These are phyloP conservation scores for Erythrocercus mccallii DNA, from an alignment of 2,113 vertebrate genomes.

Conservation along the genomic window DNA sequence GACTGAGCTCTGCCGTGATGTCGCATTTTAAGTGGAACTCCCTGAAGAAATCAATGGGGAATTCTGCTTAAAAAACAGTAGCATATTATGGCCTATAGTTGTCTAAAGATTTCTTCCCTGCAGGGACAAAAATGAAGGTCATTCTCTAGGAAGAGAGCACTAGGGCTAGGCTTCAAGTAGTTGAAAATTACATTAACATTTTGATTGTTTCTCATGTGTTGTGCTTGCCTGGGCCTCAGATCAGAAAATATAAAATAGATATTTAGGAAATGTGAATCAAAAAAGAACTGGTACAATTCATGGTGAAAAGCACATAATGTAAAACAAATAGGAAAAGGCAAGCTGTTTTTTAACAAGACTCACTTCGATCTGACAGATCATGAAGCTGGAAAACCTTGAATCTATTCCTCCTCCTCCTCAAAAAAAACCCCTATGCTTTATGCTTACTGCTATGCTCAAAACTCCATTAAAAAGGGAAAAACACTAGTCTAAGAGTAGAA, in stretches of 20 bases:
- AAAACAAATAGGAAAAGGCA: not conserved
- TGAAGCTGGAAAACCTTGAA: not conserved
- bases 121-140: conserved; percentile 46
- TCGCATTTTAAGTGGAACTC: conserved; percentile 35
- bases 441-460: not conserved
- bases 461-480: not conserved
- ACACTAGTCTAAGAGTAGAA: not conserved
- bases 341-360: not conserved
- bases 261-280: not conserved
- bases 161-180: conserved; percentile 8
- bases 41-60: conserved; percentile 52
- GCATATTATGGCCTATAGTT: not conserved
- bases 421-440: not conserved
- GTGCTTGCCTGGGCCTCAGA: not conserved
- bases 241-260: not conserved
- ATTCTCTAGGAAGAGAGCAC: conserved; percentile 1
- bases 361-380: not conserved
- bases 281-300: not conserved
- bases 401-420: not conserved
- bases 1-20: conserved; percentile 15
- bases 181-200: conserved; percentile 48
- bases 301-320: not conserved
- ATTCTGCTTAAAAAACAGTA: conserved; percentile 18
- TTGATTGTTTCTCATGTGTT: conserved; percentile 34
- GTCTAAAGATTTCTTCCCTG: conserved; percentile 18